Conservation (phyloP, 2,888 invertebrate genomes). For the Piscicola geometra region DNA sequence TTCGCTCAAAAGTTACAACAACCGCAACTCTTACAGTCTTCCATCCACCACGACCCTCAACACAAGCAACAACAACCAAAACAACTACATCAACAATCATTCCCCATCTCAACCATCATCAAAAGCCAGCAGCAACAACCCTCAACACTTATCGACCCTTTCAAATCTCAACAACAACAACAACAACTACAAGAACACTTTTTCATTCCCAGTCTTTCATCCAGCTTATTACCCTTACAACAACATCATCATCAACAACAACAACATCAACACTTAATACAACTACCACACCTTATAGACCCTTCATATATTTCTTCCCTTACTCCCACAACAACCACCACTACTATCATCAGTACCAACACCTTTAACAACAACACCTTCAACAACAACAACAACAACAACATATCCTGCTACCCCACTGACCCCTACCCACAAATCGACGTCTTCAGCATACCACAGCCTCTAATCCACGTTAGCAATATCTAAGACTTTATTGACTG, state of each 20-base stretch:
- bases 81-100: slow-evolving; percentile 16
- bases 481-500: not conserved
- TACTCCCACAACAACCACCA: not conserved
- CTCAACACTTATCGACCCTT: not conserved
- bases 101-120: slow-evolving; percentile 1
- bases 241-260: not conserved
- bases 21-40: not conserved
- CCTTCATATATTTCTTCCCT: not conserved
- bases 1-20: slow-evolving; percentile 5
- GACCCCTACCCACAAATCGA: not conserved
- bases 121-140: not conserved
- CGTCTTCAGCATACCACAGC: not conserved
- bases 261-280: slow-evolving; percentile 50
- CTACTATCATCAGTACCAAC: slow-evolving; percentile 17
- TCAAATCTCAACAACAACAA: too few relatives aligned
- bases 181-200: not conserved
- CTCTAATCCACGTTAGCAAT: not conserved
- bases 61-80: too few relatives aligned
- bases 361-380: not conserved
- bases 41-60: not conserved
- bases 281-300: not conserved
- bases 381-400: not conserved
- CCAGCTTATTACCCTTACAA: not conserved
- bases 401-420: not conserved
- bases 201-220: not conserved